Percentiles rank a stretch among this genome's conserved stretches.
Evolutionary conservation across 2,113 vertebrate genomes (phyloP).

Genomic region (Cricetomys ansorgei): DNA sequence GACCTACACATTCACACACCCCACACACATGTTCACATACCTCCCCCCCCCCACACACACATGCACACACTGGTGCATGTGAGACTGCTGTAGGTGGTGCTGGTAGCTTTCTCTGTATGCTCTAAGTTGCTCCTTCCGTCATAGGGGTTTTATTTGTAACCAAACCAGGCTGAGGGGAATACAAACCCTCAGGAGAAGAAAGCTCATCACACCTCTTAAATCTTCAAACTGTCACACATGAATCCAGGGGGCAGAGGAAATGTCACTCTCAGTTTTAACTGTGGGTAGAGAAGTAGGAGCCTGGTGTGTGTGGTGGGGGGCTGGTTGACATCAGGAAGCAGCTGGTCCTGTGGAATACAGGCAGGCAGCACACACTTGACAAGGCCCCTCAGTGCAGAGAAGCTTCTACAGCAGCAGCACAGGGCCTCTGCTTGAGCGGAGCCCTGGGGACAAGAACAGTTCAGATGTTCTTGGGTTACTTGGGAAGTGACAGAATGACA

Average conservation of each 20-base stretch:
- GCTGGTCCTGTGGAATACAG: background rate
- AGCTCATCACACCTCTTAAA: background rate
- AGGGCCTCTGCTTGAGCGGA: background rate
- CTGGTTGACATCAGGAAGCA: background rate
- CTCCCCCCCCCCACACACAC: too few relatives aligned
- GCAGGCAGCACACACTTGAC: background rate
- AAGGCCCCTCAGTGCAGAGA: background rate
- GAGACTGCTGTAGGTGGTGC: background rate
- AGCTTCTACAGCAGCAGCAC: background rate
- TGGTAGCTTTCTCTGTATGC: background rate
- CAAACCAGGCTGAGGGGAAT: background rate
- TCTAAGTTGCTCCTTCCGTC: conserved; percentile 17
- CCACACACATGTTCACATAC: background rate
- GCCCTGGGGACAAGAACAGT: conserved; percentile 37
- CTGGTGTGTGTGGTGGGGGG: background rate
- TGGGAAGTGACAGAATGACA: background rate
- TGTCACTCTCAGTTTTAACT: background rate
- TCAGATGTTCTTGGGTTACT: background rate
- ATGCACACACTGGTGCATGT: too few relatives aligned
- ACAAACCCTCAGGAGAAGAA: background rate
- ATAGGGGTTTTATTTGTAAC: conserved; percentile 1
- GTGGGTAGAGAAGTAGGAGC: background rate
- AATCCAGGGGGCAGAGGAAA: fast-evolving
- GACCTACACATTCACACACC: background rate
- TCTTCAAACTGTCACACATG: background rate